Percentiles rank a stretch among this genome's conserved stretches.
These are phyloP conservation scores for Pristionchus entomophagus DNA, from an alignment of 2,888 invertebrate species.

Conservation along the genomic window DNA sequence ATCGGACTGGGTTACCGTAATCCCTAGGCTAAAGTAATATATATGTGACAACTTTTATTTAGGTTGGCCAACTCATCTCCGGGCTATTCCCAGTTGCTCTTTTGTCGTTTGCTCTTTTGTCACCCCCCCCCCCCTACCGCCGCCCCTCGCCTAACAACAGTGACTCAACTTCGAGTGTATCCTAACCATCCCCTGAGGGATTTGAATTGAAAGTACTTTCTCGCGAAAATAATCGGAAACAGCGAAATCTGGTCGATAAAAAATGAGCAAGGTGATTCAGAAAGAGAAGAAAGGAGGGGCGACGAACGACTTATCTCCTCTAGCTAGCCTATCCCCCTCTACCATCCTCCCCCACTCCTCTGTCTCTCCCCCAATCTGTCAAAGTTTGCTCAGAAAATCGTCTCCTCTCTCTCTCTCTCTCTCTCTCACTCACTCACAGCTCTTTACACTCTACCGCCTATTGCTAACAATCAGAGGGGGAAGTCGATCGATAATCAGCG, in stretches of 20 bases:
- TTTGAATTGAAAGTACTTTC: too few relatives aligned
- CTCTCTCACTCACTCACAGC: too few relatives aligned
- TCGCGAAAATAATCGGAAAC: not conserved
- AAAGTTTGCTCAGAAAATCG: conserved; percentile 39
- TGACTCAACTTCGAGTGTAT: too few relatives aligned
- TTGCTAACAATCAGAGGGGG: not conserved
- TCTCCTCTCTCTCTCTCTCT: not conserved
- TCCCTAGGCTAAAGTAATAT: not conserved
- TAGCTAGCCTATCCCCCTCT: conserved; percentile 4
- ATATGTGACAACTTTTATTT: too few relatives aligned
- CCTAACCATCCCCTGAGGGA: too few relatives aligned
- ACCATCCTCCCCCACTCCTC: not conserved
- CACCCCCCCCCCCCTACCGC: too few relatives aligned
- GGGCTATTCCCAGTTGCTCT: too few relatives aligned
- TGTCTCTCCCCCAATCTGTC: conserved; percentile 9
- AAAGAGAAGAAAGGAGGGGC: not conserved
- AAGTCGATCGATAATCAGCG: not conserved
- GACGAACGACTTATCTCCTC: not conserved
- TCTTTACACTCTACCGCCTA: conserved; percentile 28
- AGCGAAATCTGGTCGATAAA: too few relatives aligned
- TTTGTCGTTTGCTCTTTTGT: too few relatives aligned
- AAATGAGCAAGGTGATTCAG: not conserved
- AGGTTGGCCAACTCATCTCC: too few relatives aligned
- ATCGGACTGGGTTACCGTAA: not conserved
- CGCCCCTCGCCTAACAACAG: too few relatives aligned